A percentile compares a stretch with the other conserved stretches of the same genome.
phyloP scores from a whole-genome alignment of 2,888 invertebrate genomes.

The Magallana nippona region DNA sequence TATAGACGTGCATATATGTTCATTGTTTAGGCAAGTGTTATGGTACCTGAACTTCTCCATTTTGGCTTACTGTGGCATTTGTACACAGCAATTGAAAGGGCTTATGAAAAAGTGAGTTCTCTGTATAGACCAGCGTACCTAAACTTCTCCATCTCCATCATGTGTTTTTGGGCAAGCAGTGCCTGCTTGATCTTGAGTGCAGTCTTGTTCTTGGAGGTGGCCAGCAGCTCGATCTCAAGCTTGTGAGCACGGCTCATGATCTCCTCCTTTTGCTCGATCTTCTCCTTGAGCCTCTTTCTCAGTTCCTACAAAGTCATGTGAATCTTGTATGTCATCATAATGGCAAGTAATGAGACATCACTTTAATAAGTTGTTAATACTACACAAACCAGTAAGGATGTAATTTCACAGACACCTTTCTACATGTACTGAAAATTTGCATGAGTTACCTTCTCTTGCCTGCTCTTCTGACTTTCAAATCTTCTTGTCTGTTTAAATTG shows the following conservation, averaged over 20 bases:
- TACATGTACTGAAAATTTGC: too few relatives aligned
- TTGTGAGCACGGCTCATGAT: slow-evolving; percentile 68
- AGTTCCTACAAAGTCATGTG: slow-evolving; percentile 62
- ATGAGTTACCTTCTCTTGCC: slow-evolving; percentile 74
- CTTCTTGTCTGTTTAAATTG: slow-evolving; percentile 68
- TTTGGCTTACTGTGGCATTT: too few relatives aligned
- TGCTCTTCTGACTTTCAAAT: slow-evolving; percentile 70
- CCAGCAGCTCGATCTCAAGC: slow-evolving; percentile 62
- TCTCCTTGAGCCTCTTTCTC: slow-evolving; percentile 67
- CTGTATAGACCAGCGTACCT: slow-evolving; percentile 57
- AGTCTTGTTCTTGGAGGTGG: slow-evolving; percentile 62
- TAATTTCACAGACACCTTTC: too few relatives aligned
- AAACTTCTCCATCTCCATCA: slow-evolving; percentile 76
- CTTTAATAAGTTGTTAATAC: too few relatives aligned
- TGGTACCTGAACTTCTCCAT: too few relatives aligned
- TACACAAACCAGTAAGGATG: too few relatives aligned
- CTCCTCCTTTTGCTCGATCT: slow-evolving; percentile 70
- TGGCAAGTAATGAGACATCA: too few relatives aligned
- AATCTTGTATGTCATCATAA: background rate
- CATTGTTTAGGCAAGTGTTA: too few relatives aligned
- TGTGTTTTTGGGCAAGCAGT: slow-evolving; percentile 74
- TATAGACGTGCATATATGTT: too few relatives aligned
- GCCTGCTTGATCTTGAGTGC: slow-evolving; percentile 72
- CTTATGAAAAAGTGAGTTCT: too few relatives aligned
- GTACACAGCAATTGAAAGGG: too few relatives aligned